Evolutionary conservation across 2,888 invertebrate species (phyloP), one percentile per base, ranked within the genome.

Genomic region (Julus scanicus): DNA sequence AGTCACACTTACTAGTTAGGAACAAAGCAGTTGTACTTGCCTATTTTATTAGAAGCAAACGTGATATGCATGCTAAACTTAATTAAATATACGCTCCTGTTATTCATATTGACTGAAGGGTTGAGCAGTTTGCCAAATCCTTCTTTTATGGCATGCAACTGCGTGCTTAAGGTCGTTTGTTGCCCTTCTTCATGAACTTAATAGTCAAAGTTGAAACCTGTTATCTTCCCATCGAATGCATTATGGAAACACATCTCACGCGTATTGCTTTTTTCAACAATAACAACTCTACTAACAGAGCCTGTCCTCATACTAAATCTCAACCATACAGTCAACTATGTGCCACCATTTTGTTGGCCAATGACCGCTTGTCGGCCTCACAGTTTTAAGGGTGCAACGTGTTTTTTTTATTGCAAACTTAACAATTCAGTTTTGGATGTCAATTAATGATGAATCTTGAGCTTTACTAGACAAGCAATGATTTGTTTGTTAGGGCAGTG

Each of bases 171-270:
- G 71, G 71, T 71, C 71, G 71, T 71, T 6, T 71, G 29, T 71
- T 71, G 71, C 71, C 71, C 71, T 71, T 71, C 71, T 71, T 71
- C 71, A 29, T 71, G 71, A 71, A 71, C 71, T 71, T 71, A 29
- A 29, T 71, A 71, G 71, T 71, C 71, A 71, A 71, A 71, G 71
- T 20, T 71, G 71, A 71, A 71, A 71, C 71, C 71, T 71, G 71
- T 71, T 71, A 29, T n/a, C 71, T 29, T 71, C 71, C 20, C 71
- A 71, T 20, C 20, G 71, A 71, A 71, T 6, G 11, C 71, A 71
- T 71, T 71, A 71, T 71, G 29, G 20, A 71, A 71, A 63, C 63
- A 71, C 20, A 29, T 29, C 71, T 29, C 71, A 29, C 71, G 71
- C 20, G 29, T 29, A 11, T n/a, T 29, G 29, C 29, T 71, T 29